These are phyloP conservation scores for Cephus runcator DNA, from an alignment of 2,888 invertebrate genomes.

Conservation along the genomic window DNA sequence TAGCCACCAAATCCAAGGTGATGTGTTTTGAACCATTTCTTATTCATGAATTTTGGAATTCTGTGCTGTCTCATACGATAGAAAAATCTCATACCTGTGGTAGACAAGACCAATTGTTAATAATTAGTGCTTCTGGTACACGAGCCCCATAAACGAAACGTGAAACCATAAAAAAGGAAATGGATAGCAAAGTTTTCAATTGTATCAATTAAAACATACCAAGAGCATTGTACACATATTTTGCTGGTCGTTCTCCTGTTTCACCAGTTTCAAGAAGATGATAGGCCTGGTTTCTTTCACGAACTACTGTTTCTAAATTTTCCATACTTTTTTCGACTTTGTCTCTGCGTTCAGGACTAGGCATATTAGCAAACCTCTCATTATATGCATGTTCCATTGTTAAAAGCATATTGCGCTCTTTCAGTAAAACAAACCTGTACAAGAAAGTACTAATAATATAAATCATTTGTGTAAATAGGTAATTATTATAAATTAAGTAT, in stretches of 20 bases:
- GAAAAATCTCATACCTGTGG: constrained; percentile 54
- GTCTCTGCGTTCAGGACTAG: constrained; percentile 92
- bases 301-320: constrained; percentile 88
- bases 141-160: background rate
- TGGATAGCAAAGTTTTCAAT: background rate
- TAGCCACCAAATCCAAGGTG: constrained; percentile 69
- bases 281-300: constrained; percentile 93
- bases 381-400: constrained; percentile 93
- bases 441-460: constrained; percentile 1
- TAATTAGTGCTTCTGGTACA: background rate
- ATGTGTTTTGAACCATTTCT: constrained; percentile 72
- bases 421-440: constrained; percentile 82
- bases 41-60: constrained; percentile 76
- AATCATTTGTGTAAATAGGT: background rate
- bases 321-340: constrained; percentile 96
- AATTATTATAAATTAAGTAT: constrained; percentile 1
- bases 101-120: constrained; percentile 10
- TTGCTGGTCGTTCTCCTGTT: constrained; percentile 80
- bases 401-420: constrained; percentile 96
- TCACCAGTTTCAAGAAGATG: constrained; percentile 89
- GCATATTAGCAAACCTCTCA: constrained; percentile 76
- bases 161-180: background rate
- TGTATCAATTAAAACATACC: constrained; percentile 61
- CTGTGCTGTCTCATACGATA: constrained; percentile 71
- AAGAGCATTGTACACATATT: constrained; percentile 70